Evolutionary conservation across 2,797 vertebrate genomes (phyloP), one percentile per base, ranked within the genome.

Genomic region (Lagorchestes hirsutus): DNA sequence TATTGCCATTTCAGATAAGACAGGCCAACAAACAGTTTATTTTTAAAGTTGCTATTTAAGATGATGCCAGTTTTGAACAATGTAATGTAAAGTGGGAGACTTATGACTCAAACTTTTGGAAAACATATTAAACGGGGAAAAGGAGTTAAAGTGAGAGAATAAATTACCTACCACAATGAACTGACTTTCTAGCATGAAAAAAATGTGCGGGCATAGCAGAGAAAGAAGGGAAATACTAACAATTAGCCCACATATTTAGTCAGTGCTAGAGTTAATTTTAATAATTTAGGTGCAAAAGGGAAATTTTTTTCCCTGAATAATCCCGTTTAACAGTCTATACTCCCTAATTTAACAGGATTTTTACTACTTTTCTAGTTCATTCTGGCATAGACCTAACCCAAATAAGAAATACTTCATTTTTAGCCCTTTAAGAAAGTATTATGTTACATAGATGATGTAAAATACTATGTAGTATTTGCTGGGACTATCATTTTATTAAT

Each of bases 401-500:
- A 93, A 82, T 82, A 27, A 46, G 40, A 82, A 82, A 46, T 24
- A 82, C 18, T 82, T 82, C n/a, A 40, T 9, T 74, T 74, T 74
- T 3, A 82, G 22, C 18, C 22, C 74, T 82, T 82, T 24, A 82
- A 82, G 40, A 40, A 82, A 46, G 18, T 82, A 24, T 46, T 82
- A 40, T 74, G 8, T 46, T 46, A 82, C 9, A 24, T 82, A 46
- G 22, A 82, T 82, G 40, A 46, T 46, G 9, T 46, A 22, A 82
- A 82, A 90, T 55, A 94, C 58, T 56, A 22, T 90, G 95, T 59
- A 90, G 90, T 90, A 95, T 93, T 94, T 93, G 50, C 56, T 97
- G 97, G 97, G 82, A 40, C 93, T 93, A 90, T 95, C 54, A 11
- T 57, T 95, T 97, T 94, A 93, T 90, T 97, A 97, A 97, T 96